Conservation (phyloP, 2,888 invertebrate species). For the Diarsia brunnea region DNA sequence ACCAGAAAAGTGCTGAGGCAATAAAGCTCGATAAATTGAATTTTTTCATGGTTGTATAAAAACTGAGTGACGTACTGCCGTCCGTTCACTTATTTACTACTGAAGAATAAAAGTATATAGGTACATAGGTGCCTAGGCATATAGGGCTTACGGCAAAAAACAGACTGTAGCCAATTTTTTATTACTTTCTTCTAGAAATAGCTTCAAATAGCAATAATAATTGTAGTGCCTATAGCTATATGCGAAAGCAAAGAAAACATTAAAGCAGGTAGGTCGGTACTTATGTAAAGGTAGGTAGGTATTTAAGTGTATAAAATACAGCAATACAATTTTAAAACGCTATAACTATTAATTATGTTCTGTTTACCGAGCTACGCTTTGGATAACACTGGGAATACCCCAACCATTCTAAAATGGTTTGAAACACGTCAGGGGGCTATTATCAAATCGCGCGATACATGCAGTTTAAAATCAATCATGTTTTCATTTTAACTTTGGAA, state of each 20-base stretch:
- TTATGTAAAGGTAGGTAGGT: neutral
- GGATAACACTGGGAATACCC: constrained; percentile 67
- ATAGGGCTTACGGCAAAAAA: neutral
- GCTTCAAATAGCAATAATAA: neutral
- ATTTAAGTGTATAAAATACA: neutral
- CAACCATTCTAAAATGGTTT: constrained; percentile 69
- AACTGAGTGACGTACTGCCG: neutral
- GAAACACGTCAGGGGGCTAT: constrained; percentile 71
- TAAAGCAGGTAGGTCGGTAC: neutral
- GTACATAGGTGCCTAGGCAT: no score
- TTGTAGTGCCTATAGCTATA: neutral
- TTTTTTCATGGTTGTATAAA: constrained; percentile 7
- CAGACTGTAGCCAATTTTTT: neutral
- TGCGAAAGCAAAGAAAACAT: neutral
- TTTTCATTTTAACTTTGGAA: constrained; percentile 10
- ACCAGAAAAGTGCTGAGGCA: no score
- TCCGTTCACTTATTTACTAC: constrained; percentile 22
- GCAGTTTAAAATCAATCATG: neutral
- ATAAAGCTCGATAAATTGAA: neutral
- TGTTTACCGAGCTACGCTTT: constrained; percentile 60
- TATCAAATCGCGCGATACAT: constrained; percentile 57
- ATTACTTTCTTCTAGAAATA: neutral
- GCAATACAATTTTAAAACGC: neutral
- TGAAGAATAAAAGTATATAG: neutral
- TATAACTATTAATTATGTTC: constrained; percentile 42